A percentile compares a stretch with the other conserved stretches of the same genome.
Conservation (phyloP, 2,797 vertebrate genomes). For the Pachyuromys duprasi region DNA sequence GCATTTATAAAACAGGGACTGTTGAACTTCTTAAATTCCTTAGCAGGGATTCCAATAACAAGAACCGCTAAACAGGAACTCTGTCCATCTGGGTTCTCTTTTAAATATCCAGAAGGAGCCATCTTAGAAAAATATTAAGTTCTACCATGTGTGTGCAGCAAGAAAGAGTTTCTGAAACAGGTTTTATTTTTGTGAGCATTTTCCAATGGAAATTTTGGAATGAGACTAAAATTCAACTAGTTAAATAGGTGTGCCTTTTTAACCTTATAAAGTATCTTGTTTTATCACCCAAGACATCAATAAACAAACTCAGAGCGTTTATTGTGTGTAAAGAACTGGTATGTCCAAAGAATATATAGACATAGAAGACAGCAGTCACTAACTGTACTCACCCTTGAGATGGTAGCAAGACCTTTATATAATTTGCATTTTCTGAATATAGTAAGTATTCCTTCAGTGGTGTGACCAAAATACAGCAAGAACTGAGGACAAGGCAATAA, state of each 20-base stretch:
- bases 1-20: background rate
- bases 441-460: background rate
- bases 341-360: background rate
- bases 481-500: background rate
- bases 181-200: background rate
- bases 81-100: background rate
- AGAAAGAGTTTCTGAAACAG: background rate
- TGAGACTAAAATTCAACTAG: background rate
- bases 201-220: background rate
- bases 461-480: background rate
- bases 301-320: background rate
- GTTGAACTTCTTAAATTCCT: background rate
- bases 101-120: background rate
- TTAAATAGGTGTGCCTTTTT: background rate
- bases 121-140: background rate
- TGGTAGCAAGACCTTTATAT: background rate
- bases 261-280: background rate
- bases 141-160: background rate
- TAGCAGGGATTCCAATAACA: background rate
- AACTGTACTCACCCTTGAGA: background rate
- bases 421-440: background rate
- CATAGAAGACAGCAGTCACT: background rate
- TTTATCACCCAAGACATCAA: background rate
- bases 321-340: background rate
- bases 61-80: background rate